phyloP scores from a whole-genome alignment of 2,113 vertebrate species.

The Phoenicopterus ruber region DNA sequence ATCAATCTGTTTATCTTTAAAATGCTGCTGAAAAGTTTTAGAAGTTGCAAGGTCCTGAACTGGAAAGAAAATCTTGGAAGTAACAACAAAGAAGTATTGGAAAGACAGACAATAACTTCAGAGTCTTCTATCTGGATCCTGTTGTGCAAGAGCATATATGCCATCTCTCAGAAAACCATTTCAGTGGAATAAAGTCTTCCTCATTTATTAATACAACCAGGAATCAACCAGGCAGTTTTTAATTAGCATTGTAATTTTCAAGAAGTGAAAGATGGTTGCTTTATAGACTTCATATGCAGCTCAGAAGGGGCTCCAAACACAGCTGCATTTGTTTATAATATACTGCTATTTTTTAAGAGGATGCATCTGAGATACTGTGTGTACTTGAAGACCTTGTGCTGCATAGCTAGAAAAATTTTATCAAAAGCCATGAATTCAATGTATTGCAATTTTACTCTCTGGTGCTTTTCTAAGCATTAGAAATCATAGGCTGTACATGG shows the following conservation, averaged over 20 bases:
- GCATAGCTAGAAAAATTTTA: constrained; percentile 62
- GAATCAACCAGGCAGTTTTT: constrained; percentile 24
- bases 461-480: constrained; percentile 56
- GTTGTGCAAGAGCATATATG: constrained; percentile 4
- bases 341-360: constrained; percentile 64
- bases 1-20: constrained; percentile 68
- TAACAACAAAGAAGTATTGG: constrained; percentile 62
- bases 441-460: constrained; percentile 64
- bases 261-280: constrained; percentile 38
- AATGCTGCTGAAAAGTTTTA: constrained; percentile 61
- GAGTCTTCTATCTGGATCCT: constrained; percentile 40
- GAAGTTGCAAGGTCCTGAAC: constrained; percentile 58
- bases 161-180: constrained; percentile 31
- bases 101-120: constrained; percentile 29
- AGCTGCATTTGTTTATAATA: constrained; percentile 11
- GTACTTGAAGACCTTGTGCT: constrained; percentile 63
- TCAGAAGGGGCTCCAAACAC: constrained; percentile 56
- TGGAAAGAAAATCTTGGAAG: constrained; percentile 54
- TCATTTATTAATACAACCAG: constrained; percentile 49
- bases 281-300: constrained; percentile 70
- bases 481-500: constrained; percentile 60
- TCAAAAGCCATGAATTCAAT: constrained; percentile 72
- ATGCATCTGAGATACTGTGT: constrained; percentile 43
- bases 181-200: constrained; percentile 21
- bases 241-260: constrained; percentile 61